Evolutionary conservation across 2,113 vertebrate genomes (phyloP), one percentile per base, ranked within the genome.

Genomic region (Corythornis cristatus): DNA sequence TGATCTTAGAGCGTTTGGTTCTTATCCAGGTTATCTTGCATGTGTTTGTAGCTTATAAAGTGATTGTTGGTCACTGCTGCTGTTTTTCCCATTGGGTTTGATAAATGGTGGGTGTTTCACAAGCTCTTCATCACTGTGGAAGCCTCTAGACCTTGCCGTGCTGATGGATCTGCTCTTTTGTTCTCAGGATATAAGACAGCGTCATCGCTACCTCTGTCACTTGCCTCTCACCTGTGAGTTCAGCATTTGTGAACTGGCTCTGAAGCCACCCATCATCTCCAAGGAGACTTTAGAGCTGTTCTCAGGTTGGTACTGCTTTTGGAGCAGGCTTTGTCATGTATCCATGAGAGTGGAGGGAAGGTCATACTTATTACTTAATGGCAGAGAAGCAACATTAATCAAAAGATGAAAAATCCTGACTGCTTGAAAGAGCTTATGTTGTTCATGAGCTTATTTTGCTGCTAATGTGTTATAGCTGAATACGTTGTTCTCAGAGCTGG

Each of bases 171-270:
- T 66, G 29, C 77, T 73, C 21, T 90, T 68, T 78, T 43, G 88
- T 72, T 15, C 91, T 68, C 83, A 99, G 99, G 99, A 99, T 54
- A 98, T 99, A 83, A 98, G 99, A 26, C 99, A 99, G 66, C 98
- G 99, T 15, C 98, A 99, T 93, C 98, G 99, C 54, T 99, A 99
- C 71, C 98, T 99, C 64, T 98, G 98, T 91, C 99, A 99, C 92
- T 97, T 99, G 97, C 99, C 99, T 0, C 99, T 99, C 90, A 99
- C 99, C 22, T 99, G 99, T n/a, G 99, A 99, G 97, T 99, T 99
- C 98, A 99, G 99, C 96, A 99, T 99, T 93, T 99, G 99, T 96
- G 99, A 99, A 92, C 96, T 99, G 66, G 98, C 98, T 74, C 97
- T 99, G 87, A 98, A 99, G 96, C 99, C 98, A 3, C 99, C 99